phyloP scores from a whole-genome alignment of 2,797 vertebrate species.

The Phrynocephalus vlangalii region DNA sequence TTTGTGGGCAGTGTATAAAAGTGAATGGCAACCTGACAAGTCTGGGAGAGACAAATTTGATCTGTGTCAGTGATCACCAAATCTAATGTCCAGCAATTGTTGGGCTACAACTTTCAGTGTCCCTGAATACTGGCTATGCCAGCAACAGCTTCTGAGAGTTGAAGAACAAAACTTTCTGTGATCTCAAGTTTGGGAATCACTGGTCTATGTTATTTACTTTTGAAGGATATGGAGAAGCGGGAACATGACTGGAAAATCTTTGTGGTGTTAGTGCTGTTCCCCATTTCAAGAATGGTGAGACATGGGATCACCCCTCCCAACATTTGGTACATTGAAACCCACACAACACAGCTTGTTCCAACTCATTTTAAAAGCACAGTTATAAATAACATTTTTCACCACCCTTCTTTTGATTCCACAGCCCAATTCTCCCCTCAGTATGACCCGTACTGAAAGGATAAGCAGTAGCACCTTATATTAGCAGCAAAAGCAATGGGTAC shows the following conservation, averaged over 20 bases:
- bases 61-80: neutral
- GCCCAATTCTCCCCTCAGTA: neutral
- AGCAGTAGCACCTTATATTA: too few relatives aligned
- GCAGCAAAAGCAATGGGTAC: too few relatives aligned
- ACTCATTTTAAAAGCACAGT: neutral
- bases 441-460: neutral
- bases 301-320: neutral
- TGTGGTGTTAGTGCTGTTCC: neutral
- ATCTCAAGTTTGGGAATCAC: neutral
- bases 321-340: neutral
- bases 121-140: neutral
- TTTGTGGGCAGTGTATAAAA: neutral
- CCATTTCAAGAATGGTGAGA: neutral
- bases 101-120: neutral
- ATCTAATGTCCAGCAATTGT: neutral
- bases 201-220: neutral
- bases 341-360: too few relatives aligned
- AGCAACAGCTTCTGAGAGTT: neutral
- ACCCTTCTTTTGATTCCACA: neutral
- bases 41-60: neutral
- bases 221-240: neutral
- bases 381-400: neutral
- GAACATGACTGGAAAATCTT: neutral
- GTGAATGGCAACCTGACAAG: accelerated
- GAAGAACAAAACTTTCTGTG: neutral